Conservation (phyloP, 2,797 vertebrate genomes). For the Siniperca obscura region DNA sequence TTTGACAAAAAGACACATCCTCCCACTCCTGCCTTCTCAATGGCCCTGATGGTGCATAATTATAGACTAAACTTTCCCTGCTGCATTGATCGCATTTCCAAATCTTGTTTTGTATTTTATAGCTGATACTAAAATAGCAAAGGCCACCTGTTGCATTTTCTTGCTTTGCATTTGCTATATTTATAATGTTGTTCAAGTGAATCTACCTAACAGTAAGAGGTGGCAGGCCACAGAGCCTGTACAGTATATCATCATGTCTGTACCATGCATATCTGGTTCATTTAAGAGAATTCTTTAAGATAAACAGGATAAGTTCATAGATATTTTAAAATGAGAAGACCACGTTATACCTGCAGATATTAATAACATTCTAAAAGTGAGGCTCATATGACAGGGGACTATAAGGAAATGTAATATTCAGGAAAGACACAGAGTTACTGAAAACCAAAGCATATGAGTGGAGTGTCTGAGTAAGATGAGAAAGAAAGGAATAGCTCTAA, state of each 20-base stretch:
- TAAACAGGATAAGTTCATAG: constrained; percentile 13
- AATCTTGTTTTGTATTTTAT: constrained; percentile 68
- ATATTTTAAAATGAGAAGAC: constrained; percentile 16
- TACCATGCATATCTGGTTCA: constrained; percentile 3
- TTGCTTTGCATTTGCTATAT: constrained; percentile 68
- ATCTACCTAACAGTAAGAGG: constrained; percentile 2
- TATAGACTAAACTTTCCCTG: constrained; percentile 66
- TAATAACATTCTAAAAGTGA: constrained; percentile 46
- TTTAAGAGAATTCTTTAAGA: constrained; percentile 44
- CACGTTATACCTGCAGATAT: constrained; percentile 33
- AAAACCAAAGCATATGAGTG: constrained; percentile 45
- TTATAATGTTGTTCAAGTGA: constrained; percentile 36
- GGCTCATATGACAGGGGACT: constrained; percentile 45
- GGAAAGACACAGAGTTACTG: constrained; percentile 51
- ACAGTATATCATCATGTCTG: constrained; percentile 11
- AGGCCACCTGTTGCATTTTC: constrained; percentile 70
- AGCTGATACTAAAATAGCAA: constrained; percentile 69
- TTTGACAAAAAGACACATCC: constrained; percentile 43
- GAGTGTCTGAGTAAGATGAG: background rate
- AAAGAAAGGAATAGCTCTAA: constrained; percentile 15
- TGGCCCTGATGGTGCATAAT: constrained; percentile 55
- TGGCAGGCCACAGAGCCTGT: constrained; percentile 19
- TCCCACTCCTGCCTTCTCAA: constrained; percentile 13
- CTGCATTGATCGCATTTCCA: constrained; percentile 69
- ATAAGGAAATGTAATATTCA: constrained; percentile 58